These are phyloP conservation scores for Diarsia dahlii DNA, from an alignment of 2,888 invertebrate species.

Conservation along the genomic window DNA sequence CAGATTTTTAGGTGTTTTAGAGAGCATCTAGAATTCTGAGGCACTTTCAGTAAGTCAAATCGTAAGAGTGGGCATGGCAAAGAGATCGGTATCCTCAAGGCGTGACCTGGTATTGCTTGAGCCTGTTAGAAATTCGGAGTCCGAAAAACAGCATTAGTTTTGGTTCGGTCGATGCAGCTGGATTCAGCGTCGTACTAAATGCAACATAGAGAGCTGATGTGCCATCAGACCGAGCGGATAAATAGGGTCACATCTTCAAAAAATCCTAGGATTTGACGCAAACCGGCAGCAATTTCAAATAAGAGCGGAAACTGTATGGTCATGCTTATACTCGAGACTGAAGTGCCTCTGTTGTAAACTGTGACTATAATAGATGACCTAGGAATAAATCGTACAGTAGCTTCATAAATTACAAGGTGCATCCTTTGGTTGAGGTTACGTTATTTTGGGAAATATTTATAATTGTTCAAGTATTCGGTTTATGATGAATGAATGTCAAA, in stretches of 20 bases:
- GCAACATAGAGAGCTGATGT: not conserved
- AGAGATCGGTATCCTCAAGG: not conserved
- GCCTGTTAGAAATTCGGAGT: not conserved
- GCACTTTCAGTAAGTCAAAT: not conserved
- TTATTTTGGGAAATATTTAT: slow-evolving; percentile 22
- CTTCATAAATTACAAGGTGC: slow-evolving; percentile 5
- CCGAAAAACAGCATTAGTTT: not conserved
- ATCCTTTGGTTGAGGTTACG: slow-evolving; percentile 17
- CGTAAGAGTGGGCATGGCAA: too few species aligned
- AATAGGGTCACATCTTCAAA: not conserved
- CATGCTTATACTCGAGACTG: slow-evolving; percentile 9
- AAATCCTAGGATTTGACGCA: not conserved
- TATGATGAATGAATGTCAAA: slow-evolving; percentile 9
- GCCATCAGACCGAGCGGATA: not conserved
- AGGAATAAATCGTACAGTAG: slow-evolving; percentile 25
- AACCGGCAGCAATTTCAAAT: not conserved
- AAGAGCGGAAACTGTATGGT: not conserved
- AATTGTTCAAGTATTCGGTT: not conserved
- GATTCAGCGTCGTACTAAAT: not conserved
- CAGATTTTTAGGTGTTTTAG: not conserved
- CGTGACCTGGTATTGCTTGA: not conserved
- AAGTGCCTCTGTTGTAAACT: not conserved
- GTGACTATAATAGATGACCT: slow-evolving; percentile 44
- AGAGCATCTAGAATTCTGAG: not conserved
- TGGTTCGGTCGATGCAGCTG: not conserved